Percentiles rank a stretch among this genome's conserved stretches.
Evolutionary conservation across 2,797 vertebrate species (phyloP).

Genomic region (Microctenopoma lineatum): DNA sequence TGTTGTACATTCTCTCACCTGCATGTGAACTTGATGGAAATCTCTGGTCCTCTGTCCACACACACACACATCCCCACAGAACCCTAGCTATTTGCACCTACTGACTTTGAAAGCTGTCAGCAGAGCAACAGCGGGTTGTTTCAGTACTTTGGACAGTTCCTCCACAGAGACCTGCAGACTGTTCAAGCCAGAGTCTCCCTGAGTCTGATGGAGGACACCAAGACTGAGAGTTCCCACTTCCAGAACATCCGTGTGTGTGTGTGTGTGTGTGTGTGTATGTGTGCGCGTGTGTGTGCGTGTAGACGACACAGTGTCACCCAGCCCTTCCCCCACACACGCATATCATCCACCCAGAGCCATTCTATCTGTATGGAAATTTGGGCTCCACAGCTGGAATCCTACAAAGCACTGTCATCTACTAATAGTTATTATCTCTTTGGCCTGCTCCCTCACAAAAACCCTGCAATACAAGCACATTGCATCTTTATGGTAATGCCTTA

Average conservation of each 20-base stretch:
- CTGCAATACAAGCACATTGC: slow-evolving; percentile 84
- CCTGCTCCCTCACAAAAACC: slow-evolving; percentile 86
- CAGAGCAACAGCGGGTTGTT: slow-evolving; percentile 50
- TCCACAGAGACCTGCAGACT: slow-evolving; percentile 60
- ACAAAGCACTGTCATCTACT: slow-evolving; percentile 98
- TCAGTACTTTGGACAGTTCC: slow-evolving; percentile 80
- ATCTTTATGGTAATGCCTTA: slow-evolving; percentile 87
- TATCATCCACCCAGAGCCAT: slow-evolving; percentile 98
- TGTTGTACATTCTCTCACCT: slow-evolving; percentile 57
- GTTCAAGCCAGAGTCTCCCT: slow-evolving; percentile 48
- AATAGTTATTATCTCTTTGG: slow-evolving; percentile 99
- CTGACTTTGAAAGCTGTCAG: slow-evolving; percentile 73
- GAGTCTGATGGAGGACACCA: slow-evolving; percentile 57
- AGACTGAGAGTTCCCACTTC: slow-evolving; percentile 53
- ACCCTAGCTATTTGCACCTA: slow-evolving; percentile 71
- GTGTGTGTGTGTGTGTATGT: slow-evolving; percentile 10
- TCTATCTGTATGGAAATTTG: slow-evolving; percentile 99
- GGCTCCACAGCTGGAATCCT: slow-evolving; percentile 96
- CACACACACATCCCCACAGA: slow-evolving; percentile 20
- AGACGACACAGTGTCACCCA: slow-evolving; percentile 63
- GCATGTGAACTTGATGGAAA: slow-evolving; percentile 73
- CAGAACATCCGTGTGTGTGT: slow-evolving; percentile 25
- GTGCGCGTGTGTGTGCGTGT: slow-evolving; percentile 11
- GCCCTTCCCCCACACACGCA: slow-evolving; percentile 74
- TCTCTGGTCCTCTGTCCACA: slow-evolving; percentile 65